Evolutionary conservation across 2,888 invertebrate genomes (phyloP).

Genomic region (Eupithecia inturbata): DNA sequence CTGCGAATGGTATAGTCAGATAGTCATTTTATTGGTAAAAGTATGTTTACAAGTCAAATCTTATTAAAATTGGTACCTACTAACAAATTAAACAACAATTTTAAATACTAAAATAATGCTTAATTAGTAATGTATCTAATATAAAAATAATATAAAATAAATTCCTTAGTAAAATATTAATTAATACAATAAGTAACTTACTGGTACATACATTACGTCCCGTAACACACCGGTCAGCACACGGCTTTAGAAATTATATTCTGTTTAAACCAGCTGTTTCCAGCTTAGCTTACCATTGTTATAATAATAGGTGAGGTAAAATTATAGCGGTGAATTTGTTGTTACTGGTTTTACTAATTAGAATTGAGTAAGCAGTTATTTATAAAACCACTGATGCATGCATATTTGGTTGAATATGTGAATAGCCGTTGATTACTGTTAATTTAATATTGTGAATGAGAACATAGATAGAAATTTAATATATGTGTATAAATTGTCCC

Average conservation of each 20-base stretch:
- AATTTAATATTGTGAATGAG: neutral
- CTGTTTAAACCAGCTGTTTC: neutral
- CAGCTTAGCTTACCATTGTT: neutral
- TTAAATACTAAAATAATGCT: no score
- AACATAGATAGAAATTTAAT: neutral
- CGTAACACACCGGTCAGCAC: no score
- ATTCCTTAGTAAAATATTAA: no score
- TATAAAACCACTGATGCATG: neutral
- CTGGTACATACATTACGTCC: no score
- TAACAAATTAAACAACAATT: no score
- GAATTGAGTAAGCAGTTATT: slow-evolving; percentile 1
- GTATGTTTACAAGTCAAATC: no score
- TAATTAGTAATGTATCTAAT: no score
- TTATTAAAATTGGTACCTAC: no score
- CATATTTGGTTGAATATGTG: slow-evolving; percentile 23
- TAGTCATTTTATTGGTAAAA: no score
- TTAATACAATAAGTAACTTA: no score
- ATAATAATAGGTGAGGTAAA: neutral
- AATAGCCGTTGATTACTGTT: slow-evolving; percentile 21
- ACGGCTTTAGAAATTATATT: neutral
- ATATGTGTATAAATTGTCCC: neutral
- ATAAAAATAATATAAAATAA: no score
- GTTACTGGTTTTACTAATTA: slow-evolving; percentile 39
- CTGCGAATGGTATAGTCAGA: no score
- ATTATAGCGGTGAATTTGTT: slow-evolving; percentile 33